Percentiles rank a stretch among this genome's conserved stretches.
phyloP scores from a whole-genome alignment of 2,888 invertebrate species.

The Paralinhomoeus sp. region DNA sequence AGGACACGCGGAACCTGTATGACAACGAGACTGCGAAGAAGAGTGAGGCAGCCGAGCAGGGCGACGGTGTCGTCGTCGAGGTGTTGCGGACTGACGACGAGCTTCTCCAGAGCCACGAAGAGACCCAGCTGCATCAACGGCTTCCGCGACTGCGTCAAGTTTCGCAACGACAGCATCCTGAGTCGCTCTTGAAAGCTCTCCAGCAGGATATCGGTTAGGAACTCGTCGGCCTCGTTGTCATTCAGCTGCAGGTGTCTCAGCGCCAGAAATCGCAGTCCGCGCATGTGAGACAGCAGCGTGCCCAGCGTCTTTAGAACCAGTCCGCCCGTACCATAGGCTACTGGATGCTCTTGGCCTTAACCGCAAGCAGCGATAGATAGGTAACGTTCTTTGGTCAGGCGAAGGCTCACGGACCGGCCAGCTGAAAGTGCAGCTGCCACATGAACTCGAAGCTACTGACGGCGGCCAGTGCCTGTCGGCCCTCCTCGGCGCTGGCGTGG shows the following conservation, averaged over 20 bases:
- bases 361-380: no score
- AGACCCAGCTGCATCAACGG: constrained; percentile 50
- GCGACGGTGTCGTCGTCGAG: constrained; percentile 29
- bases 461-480: not conserved
- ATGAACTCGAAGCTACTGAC: constrained; percentile 8
- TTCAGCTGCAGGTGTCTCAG: constrained; percentile 51
- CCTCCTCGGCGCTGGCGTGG: constrained; percentile 7
- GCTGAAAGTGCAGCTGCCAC: constrained; percentile 18
- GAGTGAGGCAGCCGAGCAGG: constrained; percentile 5
- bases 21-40: no score
- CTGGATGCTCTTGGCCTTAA: constrained; percentile 1
- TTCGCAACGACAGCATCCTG: constrained; percentile 42
- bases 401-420: constrained; percentile 6
- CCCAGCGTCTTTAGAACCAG: constrained; percentile 19
- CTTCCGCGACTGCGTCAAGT: constrained; percentile 45
- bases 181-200: constrained; percentile 31
- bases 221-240: constrained; percentile 41
- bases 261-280: constrained; percentile 40
- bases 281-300: constrained; percentile 43
- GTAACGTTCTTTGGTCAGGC: constrained; percentile 4
- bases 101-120: constrained; percentile 46
- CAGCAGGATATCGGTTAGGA: constrained; percentile 41
- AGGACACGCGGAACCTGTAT: no score
- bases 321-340: constrained; percentile 54
- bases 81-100: constrained; percentile 37